A percentile compares a stretch with the other conserved stretches of the same genome.
Conservation (phyloP, 2,797 vertebrate genomes). For the Siniperca undulata region DNA sequence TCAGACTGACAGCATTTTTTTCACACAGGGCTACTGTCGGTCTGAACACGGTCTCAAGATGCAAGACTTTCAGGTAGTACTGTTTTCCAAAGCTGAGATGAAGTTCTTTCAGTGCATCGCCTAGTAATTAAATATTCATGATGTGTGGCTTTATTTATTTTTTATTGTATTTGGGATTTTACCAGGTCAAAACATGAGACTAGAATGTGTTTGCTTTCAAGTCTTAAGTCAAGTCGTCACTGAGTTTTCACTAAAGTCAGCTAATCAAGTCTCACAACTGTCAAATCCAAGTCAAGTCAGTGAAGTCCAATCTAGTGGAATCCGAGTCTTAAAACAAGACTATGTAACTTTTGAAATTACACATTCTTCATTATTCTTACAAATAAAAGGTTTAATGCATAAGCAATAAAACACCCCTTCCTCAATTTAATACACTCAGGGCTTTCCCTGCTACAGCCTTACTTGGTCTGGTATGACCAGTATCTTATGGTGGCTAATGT, state of each 20-base stretch:
- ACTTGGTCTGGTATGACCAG: not conserved
- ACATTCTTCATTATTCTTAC: not conserved
- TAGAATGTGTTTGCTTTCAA: not conserved
- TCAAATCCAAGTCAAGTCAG: not conserved
- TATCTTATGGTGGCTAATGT: not conserved
- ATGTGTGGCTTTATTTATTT: not conserved
- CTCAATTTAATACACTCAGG: not conserved
- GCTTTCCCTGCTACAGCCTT: not conserved
- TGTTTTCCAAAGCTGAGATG: not conserved
- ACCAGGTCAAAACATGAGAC: not conserved
- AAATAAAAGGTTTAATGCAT: not conserved
- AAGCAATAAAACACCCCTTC: too few species aligned
- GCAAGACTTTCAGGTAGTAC: not conserved
- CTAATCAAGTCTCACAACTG: not conserved
- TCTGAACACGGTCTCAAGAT: not conserved
- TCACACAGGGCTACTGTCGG: not conserved
- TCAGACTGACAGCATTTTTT: not conserved
- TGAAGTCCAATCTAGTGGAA: not conserved
- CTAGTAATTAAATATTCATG: not conserved
- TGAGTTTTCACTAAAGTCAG: not conserved
- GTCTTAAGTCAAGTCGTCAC: not conserved
- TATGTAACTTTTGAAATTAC: too few species aligned
- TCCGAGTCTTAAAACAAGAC: not conserved
- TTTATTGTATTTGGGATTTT: not conserved
- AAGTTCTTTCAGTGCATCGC: not conserved